These are phyloP conservation scores for Melanotaenia trifasciata DNA, from an alignment of 2,797 vertebrate species.

Conservation along the genomic window DNA sequence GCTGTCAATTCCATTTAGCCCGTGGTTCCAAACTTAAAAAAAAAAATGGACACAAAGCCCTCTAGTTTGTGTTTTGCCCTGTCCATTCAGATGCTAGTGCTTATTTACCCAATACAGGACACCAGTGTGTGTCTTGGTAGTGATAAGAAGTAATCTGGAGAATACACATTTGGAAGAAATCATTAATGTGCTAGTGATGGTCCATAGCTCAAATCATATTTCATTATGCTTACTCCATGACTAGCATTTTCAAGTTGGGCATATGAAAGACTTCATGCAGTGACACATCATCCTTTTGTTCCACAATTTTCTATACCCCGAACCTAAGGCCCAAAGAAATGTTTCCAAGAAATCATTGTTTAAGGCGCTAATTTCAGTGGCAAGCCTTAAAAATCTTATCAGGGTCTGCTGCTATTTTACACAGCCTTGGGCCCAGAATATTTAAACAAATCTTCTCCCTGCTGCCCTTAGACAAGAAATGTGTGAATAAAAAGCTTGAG, in stretches of 20 bases:
- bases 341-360: constrained; percentile 81
- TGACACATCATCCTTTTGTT: constrained; percentile 76
- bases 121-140: constrained; percentile 78
- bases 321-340: constrained; percentile 59
- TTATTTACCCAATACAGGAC: constrained; percentile 80
- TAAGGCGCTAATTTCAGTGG: constrained; percentile 80
- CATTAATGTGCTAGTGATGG: constrained; percentile 81
- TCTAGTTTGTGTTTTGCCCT: constrained; percentile 71
- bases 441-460: constrained; percentile 78
- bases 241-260: constrained; percentile 81
- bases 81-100: constrained; percentile 70
- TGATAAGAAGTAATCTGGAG: constrained; percentile 83
- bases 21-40: constrained; percentile 67
- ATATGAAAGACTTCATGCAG: constrained; percentile 74
- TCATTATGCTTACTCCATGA: constrained; percentile 84
- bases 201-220: constrained; percentile 82
- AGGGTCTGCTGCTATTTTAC: constrained; percentile 79
- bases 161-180: constrained; percentile 80
- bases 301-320: constrained; percentile 66
- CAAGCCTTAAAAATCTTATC: constrained; percentile 80
- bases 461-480: constrained; percentile 69
- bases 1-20: constrained; percentile 83
- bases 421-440: constrained; percentile 80
- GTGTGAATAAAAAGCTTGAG: constrained; percentile 68
- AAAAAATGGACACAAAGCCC: constrained; percentile 79